A percentile compares a stretch with the other conserved stretches of the same genome.
Conservation (phyloP, 2,888 invertebrate genomes). For the Heteropelma amictum region DNA sequence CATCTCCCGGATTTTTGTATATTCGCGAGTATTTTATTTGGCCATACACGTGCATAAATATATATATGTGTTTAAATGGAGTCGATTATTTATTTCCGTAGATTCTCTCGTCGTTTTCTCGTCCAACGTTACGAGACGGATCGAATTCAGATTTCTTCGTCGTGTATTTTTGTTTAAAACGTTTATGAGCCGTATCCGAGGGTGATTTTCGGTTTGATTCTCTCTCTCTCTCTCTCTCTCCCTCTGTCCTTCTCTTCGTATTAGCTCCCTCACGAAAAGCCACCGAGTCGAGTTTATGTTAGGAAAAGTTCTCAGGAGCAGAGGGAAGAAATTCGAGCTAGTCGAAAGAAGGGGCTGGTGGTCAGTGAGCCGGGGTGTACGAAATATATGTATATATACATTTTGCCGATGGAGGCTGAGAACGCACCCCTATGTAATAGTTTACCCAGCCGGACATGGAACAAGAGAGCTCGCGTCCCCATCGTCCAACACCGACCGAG, state of each 20-base stretch:
- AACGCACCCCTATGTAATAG: constrained; percentile 60
- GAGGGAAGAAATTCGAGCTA: constrained; percentile 44
- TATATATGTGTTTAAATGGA: too few relatives aligned
- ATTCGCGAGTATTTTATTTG: constrained; percentile 10
- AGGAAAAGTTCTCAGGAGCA: constrained; percentile 8
- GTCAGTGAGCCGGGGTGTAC: constrained; percentile 53
- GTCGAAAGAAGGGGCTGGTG: constrained; percentile 45
- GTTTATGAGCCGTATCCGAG: constrained; percentile 76
- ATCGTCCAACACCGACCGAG: constrained; percentile 65
- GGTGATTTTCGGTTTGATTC: constrained; percentile 60
- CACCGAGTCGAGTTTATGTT: constrained; percentile 22
- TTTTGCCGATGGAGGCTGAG: not conserved
- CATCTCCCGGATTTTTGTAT: constrained; percentile 1
- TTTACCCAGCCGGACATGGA: constrained; percentile 74
- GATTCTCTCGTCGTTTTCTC: constrained; percentile 27
- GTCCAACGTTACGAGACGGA: constrained; percentile 51
- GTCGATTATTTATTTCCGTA: constrained; percentile 53
- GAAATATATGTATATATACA: not conserved
- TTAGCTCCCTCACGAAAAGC: constrained; percentile 22
- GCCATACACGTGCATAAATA: not conserved
- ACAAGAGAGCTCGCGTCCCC: constrained; percentile 64
- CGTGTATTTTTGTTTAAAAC: constrained; percentile 75
- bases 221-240: constrained; percentile 20
- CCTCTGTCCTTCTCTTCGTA: not conserved
- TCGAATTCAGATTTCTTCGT: constrained; percentile 72